Base-by-base conservation (phyloP, 2,113 vertebrate genomes). In the Xenopus tropicalis region DNA sequence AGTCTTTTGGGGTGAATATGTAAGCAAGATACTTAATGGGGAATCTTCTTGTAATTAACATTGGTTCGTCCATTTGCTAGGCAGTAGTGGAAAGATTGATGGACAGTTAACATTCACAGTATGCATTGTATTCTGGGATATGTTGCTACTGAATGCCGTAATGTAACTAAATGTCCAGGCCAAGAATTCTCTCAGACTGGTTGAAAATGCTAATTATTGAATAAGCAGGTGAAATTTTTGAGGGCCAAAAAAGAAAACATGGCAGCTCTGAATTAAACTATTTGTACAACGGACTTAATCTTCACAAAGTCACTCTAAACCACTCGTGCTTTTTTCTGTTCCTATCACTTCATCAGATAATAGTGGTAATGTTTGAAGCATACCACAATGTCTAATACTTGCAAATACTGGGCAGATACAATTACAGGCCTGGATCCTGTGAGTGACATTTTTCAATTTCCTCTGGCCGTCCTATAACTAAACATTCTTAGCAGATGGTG, bases 381-480 rank as follows among this genome's bases (percentile, higher is more conserved):
- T 75, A 75, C 66, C 66, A 44, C 66, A 76, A 69, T 56, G 51
- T 69, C 73, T 76, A 56, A 69, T 76, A 61, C 66, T 69, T 69
- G 73, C 73, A 62, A 63, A 61, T 14, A 61, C 58, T 76, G 66
- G 19, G 72, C 57, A 74, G 72, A 76, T 69, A 61, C 68, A 76
- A 44, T 76, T 76, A 76, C 73, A 76, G 73, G 51, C 44, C 73
- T 76, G 73, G 73, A 76, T 54, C 48, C 59, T 44, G 72, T 74
- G 73, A 76, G 73, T 76, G 73, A 76, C 73, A 76, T 76, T 76
- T 76, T 76, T 76, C 73, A 76, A 76, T 76, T 76, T 76, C 73
- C 73, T 76, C 59, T 76, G 73, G 66, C 62, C 66, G 46, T 69
- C 73, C 66, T 69, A 23, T 61, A 76, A 76, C 73, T 69, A 76